Evolutionary conservation across 1,140 invertebrate genomes (phyloP).

Genomic region (Drosophila elegans): DNA sequence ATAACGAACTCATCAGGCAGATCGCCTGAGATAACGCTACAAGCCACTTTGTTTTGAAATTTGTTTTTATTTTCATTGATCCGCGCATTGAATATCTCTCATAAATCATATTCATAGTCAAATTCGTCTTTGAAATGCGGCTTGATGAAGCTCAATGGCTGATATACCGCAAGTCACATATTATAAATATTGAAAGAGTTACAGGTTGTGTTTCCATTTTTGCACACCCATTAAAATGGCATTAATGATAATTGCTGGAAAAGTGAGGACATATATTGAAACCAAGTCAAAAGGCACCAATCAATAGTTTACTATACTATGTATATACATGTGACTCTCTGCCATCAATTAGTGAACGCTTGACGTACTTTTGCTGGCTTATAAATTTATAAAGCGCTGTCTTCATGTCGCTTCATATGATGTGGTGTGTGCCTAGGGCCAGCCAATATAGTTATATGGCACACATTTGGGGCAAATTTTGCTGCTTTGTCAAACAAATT

Average conservation of each 20-base stretch:
- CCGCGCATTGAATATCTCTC: conserved; percentile 16
- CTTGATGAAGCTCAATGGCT: conserved; percentile 23
- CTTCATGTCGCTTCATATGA: conserved; percentile 15
- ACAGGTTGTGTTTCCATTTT: conserved; percentile 17
- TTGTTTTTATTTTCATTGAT: conserved; percentile 40
- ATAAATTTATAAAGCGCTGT: conserved; percentile 38
- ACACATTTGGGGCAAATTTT: conserved; percentile 39
- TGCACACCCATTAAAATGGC: conserved; percentile 37
- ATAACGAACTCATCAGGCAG: conserved; percentile 17
- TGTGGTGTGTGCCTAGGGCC: conserved; percentile 4
- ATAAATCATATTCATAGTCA: conserved; percentile 25
- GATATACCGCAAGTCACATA: conserved; percentile 14
- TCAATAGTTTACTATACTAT: conserved; percentile 41
- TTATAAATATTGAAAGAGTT: conserved; percentile 39
- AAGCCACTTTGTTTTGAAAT: conserved; percentile 27
- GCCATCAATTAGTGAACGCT: conserved; percentile 46
- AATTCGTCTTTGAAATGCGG: conserved; percentile 32
- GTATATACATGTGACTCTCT: conserved; percentile 24
- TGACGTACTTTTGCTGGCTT: conserved; percentile 39
- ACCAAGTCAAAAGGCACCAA: conserved; percentile 40
- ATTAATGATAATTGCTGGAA: conserved; percentile 51
- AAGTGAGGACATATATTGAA: conserved; percentile 36
- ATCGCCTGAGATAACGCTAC: conserved; percentile 18
- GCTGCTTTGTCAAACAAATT: conserved; percentile 36
- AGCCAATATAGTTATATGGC: conserved; percentile 16